Conservation (phyloP, 1,140 invertebrate species). For the Microplitis mediator region DNA sequence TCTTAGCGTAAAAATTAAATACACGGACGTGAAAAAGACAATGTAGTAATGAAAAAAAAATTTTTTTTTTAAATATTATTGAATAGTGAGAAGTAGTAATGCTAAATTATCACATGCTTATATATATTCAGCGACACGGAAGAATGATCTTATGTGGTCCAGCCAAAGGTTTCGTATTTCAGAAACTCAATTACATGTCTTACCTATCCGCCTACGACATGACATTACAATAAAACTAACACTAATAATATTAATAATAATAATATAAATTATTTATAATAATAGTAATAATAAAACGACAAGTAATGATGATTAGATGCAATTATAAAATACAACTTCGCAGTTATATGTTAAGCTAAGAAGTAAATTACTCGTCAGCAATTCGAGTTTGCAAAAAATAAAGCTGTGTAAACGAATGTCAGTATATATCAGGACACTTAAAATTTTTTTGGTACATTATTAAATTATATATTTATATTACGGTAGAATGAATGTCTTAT, state of each 20-base stretch:
- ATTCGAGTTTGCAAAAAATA: background rate
- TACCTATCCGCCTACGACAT: too few species aligned
- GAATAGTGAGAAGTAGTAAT: background rate
- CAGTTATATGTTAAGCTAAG: background rate
- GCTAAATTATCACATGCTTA: constrained; percentile 7
- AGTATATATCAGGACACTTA: constrained; percentile 10
- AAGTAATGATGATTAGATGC: constrained; percentile 7
- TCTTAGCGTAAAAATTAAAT: too few species aligned
- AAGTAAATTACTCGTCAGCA: constrained; percentile 11
- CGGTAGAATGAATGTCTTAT: constrained; percentile 15
- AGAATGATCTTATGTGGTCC: constrained; percentile 42
- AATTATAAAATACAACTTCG: background rate
- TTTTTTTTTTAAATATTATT: background rate
- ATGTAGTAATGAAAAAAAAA: background rate
- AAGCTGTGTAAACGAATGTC: constrained; percentile 27
- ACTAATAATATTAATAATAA: too few species aligned
- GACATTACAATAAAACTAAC: background rate
- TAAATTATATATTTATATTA: constrained; percentile 16
- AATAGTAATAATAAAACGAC: background rate
- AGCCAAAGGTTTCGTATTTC: background rate
- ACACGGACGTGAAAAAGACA: background rate
- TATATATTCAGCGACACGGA: constrained; percentile 30
- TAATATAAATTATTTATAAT: background rate
- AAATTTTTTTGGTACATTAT: background rate
- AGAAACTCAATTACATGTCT: background rate